Evolutionary conservation across 2,888 invertebrate genomes (phyloP).

Genomic region (Zhuqinia jingwanae): DNA sequence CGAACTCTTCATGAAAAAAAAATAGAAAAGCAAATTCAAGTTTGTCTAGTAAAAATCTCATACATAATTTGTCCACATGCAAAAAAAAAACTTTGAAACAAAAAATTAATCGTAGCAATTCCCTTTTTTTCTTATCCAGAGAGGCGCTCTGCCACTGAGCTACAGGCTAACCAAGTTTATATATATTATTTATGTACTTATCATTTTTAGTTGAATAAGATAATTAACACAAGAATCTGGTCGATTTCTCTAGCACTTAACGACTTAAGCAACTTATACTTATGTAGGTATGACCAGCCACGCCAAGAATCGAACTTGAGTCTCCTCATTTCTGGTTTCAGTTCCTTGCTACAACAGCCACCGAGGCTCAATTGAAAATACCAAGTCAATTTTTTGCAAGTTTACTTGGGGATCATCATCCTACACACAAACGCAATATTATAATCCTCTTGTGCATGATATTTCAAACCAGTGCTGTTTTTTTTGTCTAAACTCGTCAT

Average conservation of each 20-base stretch:
- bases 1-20: background rate
- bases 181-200: slow-evolving; percentile 58
- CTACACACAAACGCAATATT: slow-evolving; percentile 55
- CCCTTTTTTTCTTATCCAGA: slow-evolving; percentile 56
- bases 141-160: slow-evolving; percentile 75
- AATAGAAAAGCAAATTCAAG: no score
- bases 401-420: slow-evolving; percentile 69
- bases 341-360: slow-evolving; percentile 69
- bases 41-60: no score
- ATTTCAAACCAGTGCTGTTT: slow-evolving; percentile 36
- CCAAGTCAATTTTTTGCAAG: slow-evolving; percentile 62
- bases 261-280: slow-evolving; percentile 72
- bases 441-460: background rate
- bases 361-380: slow-evolving; percentile 59
- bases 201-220: slow-evolving; percentile 68
- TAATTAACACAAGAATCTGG: slow-evolving; percentile 71
- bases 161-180: slow-evolving; percentile 69
- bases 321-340: slow-evolving; percentile 71
- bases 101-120: slow-evolving; percentile 55
- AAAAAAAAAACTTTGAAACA: no score
- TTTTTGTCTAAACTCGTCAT: slow-evolving; percentile 14
- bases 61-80: no score
- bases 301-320: slow-evolving; percentile 74
- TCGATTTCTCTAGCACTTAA: slow-evolving; percentile 68
- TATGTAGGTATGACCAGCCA: slow-evolving; percentile 69